Base-by-base conservation (phyloP, 2,888 invertebrate genomes). In the Eretmocerus hayati region DNA sequence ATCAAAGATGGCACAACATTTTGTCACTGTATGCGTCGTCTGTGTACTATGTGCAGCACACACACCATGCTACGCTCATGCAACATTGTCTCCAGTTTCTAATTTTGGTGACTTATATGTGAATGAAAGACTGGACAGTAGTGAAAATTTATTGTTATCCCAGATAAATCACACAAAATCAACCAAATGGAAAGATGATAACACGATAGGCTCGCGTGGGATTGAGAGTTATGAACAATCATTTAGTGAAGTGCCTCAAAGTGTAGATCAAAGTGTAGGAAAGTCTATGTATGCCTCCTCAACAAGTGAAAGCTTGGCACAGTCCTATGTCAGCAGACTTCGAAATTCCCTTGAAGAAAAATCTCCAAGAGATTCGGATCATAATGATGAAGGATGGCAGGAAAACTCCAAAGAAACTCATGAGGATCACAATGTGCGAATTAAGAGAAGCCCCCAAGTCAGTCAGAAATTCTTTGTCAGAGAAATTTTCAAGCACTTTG, bases 21-120 rank as follows among this genome's bases (percentile, higher is more conserved):
- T 89, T 49, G 81, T 88, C 59, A 84, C 86, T 13, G 87, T 87
- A n/a, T 87, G 88, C 65, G 84, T 89, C 72, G 84, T 89, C 60
- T 89, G 89, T 64, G 77, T 89, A 40, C 73, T 89, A 1, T 88
- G 87, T 63, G 86, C 87, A 2, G 82, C 87, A 11, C 87, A 87
- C 62, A 74, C 79, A 31, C 84, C 84, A 0, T 88, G 89, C 64
- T 83, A 82, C 39, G 84, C 87, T 2, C 87, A 88, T 62, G 74
- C 80, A 41, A 78, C 77, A 57, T 59, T 67, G 11, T 58, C 62
- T 2, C 46, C 51, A 20, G 32, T 42, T 23, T 44, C 37, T 13
- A 33, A 42, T 45, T 21, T 35, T 26, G 46, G 50, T 38, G 48
- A 47, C 13, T 39, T 48, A 16, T 55, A 51, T 44, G 38, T 48